phyloP scores from a whole-genome alignment of 2,113 vertebrate species.

The Indri indri region DNA sequence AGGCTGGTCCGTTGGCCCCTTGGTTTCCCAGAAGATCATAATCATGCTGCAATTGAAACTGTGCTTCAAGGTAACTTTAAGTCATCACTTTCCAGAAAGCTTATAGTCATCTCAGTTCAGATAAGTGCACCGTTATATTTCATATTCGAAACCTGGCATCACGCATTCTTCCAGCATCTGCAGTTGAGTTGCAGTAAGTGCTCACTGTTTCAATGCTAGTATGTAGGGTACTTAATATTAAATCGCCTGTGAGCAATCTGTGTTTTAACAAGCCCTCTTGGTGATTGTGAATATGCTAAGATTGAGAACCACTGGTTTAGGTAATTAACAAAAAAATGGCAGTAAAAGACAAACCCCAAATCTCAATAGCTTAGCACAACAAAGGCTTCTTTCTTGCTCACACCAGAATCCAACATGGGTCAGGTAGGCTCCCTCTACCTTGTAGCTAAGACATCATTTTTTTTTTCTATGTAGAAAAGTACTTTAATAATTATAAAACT shows the following conservation, averaged over 20 bases:
- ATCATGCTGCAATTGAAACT: constrained; percentile 24
- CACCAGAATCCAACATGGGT: neutral
- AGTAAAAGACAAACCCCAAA: neutral
- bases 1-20: constrained; percentile 3
- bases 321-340: neutral
- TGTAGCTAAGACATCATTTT: neutral
- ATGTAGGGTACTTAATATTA: neutral
- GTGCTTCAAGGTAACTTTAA: constrained; percentile 39
- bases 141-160: neutral
- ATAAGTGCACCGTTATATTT: neutral
- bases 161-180: neutral
- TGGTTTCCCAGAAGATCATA: constrained; percentile 51
- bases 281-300: neutral
- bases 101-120: neutral
- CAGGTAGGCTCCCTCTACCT: neutral
- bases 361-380: neutral
- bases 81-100: constrained; percentile 42
- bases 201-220: neutral
- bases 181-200: neutral
- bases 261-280: neutral
- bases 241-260: neutral
- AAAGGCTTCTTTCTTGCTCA: neutral
- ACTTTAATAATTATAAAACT: neutral
- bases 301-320: neutral
- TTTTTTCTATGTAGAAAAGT: neutral